These are phyloP conservation scores for Zophobas morio DNA, from an alignment of 1,140 invertebrate species.

Conservation along the genomic window DNA sequence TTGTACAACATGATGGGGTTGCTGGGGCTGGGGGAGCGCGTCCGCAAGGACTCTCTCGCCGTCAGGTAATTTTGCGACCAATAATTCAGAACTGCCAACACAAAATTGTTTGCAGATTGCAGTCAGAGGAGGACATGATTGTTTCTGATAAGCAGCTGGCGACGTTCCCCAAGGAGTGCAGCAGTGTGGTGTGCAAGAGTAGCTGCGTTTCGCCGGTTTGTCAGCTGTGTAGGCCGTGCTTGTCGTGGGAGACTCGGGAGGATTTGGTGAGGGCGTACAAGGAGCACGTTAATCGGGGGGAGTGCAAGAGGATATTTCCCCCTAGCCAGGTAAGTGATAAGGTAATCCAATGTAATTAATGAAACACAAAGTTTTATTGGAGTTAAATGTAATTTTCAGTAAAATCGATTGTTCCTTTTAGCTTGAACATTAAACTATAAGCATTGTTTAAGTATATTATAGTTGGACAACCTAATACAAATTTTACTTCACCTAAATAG, in stretches of 20 bases:
- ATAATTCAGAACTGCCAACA: too few relatives aligned
- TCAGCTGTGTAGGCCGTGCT: conserved; percentile 83
- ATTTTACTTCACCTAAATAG: too few relatives aligned
- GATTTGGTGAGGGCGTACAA: conserved; percentile 79
- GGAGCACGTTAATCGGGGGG: conserved; percentile 85
- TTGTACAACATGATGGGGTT: conserved; percentile 88
- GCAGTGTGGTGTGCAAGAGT: conserved; percentile 71
- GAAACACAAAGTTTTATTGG: neutral
- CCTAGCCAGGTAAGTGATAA: conserved; percentile 77
- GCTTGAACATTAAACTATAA: too few relatives aligned
- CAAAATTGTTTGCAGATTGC: conserved; percentile 60
- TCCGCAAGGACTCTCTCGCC: conserved; percentile 58
- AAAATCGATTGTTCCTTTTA: too few relatives aligned
- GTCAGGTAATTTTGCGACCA: conserved; percentile 45
- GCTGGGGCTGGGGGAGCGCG: conserved; percentile 80
- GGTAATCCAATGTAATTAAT: neutral
- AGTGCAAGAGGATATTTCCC: conserved; percentile 87
- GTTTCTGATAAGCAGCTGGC: conserved; percentile 86
- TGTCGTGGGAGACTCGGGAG: conserved; percentile 73
- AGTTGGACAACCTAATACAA: too few relatives aligned
- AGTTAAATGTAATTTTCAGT: too few relatives aligned
- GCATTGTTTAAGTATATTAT: too few relatives aligned
- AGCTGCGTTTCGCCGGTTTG: conserved; percentile 81
- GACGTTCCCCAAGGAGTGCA: conserved; percentile 82
- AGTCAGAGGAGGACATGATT: conserved; percentile 76